Conservation (phyloP, 2,888 invertebrate genomes). For the Epirrhoe tristata region DNA sequence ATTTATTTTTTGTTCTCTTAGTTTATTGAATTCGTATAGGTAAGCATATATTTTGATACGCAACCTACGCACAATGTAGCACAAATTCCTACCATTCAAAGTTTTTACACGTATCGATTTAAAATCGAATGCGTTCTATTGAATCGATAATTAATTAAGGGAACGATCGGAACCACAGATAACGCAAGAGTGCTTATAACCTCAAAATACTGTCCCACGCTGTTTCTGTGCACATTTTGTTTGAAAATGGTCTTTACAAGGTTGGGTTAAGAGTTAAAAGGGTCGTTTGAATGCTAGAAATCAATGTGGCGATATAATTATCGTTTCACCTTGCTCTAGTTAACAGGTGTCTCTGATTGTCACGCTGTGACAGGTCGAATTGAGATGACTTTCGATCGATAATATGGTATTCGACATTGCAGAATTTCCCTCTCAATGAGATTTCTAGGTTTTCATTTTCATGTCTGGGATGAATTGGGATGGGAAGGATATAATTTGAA, state of each 20-base stretch:
- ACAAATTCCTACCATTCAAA: slow-evolving; percentile 57
- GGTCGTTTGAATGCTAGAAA: slow-evolving; percentile 43
- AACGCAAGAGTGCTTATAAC: slow-evolving; percentile 49
- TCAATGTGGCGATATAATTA: slow-evolving; percentile 69
- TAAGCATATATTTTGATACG: slow-evolving; percentile 20
- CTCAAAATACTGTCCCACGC: slow-evolving; percentile 77
- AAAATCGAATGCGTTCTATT: slow-evolving; percentile 60
- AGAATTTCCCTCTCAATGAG: slow-evolving; percentile 12
- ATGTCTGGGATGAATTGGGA: not conserved
- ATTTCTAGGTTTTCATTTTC: slow-evolving; percentile 6
- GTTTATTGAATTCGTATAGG: not conserved
- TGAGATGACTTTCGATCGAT: slow-evolving; percentile 38
- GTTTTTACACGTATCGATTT: slow-evolving; percentile 62
- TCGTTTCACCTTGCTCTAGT: slow-evolving; percentile 74
- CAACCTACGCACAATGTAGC: slow-evolving; percentile 47
- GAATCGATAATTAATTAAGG: slow-evolving; percentile 68
- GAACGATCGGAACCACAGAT: slow-evolving; percentile 55
- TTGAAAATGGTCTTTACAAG: slow-evolving; percentile 50
- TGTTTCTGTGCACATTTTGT: slow-evolving; percentile 18
- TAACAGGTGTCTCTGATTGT: slow-evolving; percentile 55
- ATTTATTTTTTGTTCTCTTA: not conserved
- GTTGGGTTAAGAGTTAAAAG: slow-evolving; percentile 43
- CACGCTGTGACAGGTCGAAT: slow-evolving; percentile 45
- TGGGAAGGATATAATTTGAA: not conserved
- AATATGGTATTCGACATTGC: slow-evolving; percentile 21